phyloP scores from a whole-genome alignment of 2,888 invertebrate genomes.

The Volucella zonaria region DNA sequence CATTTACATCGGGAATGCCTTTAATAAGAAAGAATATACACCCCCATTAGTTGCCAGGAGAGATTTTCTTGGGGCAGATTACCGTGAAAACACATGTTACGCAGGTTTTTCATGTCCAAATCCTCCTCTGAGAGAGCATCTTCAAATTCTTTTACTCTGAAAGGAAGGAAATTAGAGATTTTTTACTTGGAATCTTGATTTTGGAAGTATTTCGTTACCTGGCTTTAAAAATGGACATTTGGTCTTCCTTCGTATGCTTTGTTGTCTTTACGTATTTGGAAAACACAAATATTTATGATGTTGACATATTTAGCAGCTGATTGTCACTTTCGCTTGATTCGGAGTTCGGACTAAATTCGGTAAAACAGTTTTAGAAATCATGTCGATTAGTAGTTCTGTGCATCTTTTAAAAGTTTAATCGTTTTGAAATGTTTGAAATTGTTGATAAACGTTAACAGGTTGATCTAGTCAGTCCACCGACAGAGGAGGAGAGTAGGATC shows the following conservation, averaged over 20 bases:
- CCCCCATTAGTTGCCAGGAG: conserved; percentile 31
- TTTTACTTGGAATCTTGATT: conserved; percentile 12
- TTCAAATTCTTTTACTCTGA: conserved; percentile 91
- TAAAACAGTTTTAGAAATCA: conserved; percentile 29
- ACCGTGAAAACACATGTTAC: conserved; percentile 92
- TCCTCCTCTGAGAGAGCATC: conserved; percentile 87
- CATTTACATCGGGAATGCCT: conserved; percentile 95
- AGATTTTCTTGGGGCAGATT: conserved; percentile 76
- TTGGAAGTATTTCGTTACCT: conserved; percentile 77
- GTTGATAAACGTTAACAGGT: too few species aligned
- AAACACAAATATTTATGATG: conserved; percentile 61
- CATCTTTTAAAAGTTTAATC: background rate
- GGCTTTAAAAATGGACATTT: conserved; percentile 82
- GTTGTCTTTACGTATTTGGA: conserved; percentile 47
- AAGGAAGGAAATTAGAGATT: conserved; percentile 74
- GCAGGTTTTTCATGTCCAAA: conserved; percentile 87
- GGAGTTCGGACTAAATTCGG: conserved; percentile 43
- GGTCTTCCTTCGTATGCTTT: conserved; percentile 45
- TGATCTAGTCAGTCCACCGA: too few species aligned
- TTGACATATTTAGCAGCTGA: conserved; percentile 55
- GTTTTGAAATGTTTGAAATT: background rate
- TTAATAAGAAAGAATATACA: conserved; percentile 63
- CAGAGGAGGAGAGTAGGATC: too few species aligned
- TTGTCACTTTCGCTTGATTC: conserved; percentile 26
- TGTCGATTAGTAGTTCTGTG: background rate